These are phyloP conservation scores for Toxotes jaculatrix DNA, from an alignment of 2,113 vertebrate genomes.

Conservation along the genomic window DNA sequence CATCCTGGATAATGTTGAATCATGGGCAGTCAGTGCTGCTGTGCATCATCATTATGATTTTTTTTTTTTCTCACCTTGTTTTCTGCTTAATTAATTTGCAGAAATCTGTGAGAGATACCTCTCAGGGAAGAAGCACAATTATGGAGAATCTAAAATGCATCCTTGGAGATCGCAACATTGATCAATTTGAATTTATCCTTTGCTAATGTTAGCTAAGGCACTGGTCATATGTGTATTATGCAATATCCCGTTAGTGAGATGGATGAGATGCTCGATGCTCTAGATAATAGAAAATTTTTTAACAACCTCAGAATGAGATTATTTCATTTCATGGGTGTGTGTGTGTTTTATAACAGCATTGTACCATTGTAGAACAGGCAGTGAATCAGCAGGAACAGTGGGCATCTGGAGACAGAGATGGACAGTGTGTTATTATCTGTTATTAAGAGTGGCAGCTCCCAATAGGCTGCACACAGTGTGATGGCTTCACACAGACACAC, in stretches of 20 bases:
- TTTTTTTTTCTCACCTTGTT: slow-evolving; percentile 48
- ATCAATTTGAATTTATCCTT: slow-evolving; percentile 41
- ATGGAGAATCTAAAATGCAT: slow-evolving; percentile 51
- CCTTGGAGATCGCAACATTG: slow-evolving; percentile 42
- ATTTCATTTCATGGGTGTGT: slow-evolving; percentile 40
- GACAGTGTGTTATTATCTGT: slow-evolving; percentile 66
- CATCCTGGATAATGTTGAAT: slow-evolving; percentile 8
- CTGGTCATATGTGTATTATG: slow-evolving; percentile 42
- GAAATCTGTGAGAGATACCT: slow-evolving; percentile 34
- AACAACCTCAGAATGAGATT: slow-evolving; percentile 32
- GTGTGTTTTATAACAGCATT: slow-evolving; percentile 33
- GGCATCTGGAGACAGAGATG: slow-evolving; percentile 56
- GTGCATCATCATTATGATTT: slow-evolving; percentile 28
- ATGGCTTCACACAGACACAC: slow-evolving; percentile 8
- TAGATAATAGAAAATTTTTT: slow-evolving; percentile 37
- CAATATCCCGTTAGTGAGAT: slow-evolving; percentile 35
- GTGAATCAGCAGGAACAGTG: slow-evolving; percentile 54
- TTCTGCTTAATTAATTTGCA: slow-evolving; percentile 57
- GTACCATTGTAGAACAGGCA: slow-evolving; percentile 33
- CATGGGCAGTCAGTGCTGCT: background rate
- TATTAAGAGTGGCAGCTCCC: slow-evolving; percentile 68
- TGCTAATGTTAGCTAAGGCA: slow-evolving; percentile 24
- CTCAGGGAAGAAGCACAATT: slow-evolving; percentile 43
- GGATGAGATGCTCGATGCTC: slow-evolving; percentile 29
- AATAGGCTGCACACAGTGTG: slow-evolving; percentile 34